A percentile compares a stretch with the other conserved stretches of the same genome.
Conservation (phyloP, 2,888 invertebrate species). For the Chouioia cunea region DNA sequence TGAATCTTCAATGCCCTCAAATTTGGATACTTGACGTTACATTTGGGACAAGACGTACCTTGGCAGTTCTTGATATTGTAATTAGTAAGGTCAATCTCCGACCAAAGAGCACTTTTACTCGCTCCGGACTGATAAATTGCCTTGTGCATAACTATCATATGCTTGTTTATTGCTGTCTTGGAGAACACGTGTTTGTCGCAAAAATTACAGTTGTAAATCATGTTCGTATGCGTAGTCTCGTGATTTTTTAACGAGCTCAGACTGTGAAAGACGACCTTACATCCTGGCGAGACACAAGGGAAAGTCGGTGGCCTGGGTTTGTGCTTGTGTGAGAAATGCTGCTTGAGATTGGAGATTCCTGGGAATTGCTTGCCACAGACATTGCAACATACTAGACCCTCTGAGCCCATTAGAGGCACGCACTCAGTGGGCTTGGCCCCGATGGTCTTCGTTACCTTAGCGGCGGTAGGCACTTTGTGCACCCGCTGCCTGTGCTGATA, state of each 20-base stretch:
- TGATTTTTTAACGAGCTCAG: constrained; percentile 70
- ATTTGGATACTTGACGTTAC: constrained; percentile 64
- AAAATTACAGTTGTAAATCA: constrained; percentile 73
- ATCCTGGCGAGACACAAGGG: constrained; percentile 53
- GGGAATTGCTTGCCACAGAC: constrained; percentile 73
- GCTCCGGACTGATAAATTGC: constrained; percentile 52
- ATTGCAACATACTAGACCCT: constrained; percentile 72
- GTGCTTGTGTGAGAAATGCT: constrained; percentile 72
- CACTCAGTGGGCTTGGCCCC: constrained; percentile 49
- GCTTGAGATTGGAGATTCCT: constrained; percentile 71
- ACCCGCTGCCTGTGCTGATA: constrained; percentile 74
- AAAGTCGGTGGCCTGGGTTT: constrained; percentile 57
- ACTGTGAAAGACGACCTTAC: constrained; percentile 69
- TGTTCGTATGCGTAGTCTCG: constrained; percentile 71
- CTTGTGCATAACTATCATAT: constrained; percentile 72
- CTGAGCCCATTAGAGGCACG: constrained; percentile 61
- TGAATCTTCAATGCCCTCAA: constrained; percentile 64
- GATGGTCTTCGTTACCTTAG: not conserved
- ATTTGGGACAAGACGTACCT: constrained; percentile 60
- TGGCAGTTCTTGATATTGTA: constrained; percentile 58
- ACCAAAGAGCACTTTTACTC: constrained; percentile 53
- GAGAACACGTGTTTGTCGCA: constrained; percentile 74
- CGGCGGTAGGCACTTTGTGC: constrained; percentile 68
- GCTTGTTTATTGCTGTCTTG: constrained; percentile 71
- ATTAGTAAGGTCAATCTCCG: constrained; percentile 57